phyloP scores from a whole-genome alignment of 2,888 invertebrate genomes.

The Uloborus plumipes region DNA sequence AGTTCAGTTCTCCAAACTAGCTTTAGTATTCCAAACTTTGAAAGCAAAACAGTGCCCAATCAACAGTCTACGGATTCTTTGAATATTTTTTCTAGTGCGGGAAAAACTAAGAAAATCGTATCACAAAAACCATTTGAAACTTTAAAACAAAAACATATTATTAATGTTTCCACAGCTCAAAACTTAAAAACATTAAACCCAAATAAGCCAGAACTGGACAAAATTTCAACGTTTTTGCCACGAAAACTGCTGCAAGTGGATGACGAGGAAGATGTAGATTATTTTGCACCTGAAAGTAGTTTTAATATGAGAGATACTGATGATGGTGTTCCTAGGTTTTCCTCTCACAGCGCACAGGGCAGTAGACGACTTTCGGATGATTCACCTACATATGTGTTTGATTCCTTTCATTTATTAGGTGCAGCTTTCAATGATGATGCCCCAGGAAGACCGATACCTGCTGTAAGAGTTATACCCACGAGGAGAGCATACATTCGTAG shows the following conservation, averaged over 20 bases:
- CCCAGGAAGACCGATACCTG: conserved; percentile 42
- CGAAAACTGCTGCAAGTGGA: conserved; percentile 40
- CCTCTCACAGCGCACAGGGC: conserved; percentile 16
- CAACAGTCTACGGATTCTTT: too few relatives aligned
- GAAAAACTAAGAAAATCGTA: too few relatives aligned
- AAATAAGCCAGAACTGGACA: too few relatives aligned
- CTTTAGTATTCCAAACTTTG: too few relatives aligned
- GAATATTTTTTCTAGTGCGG: too few relatives aligned
- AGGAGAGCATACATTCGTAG: conserved; percentile 52
- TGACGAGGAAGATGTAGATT: neutral
- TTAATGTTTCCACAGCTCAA: too few relatives aligned
- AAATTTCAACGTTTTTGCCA: too few relatives aligned
- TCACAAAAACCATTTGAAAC: too few relatives aligned
- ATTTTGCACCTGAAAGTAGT: neutral
- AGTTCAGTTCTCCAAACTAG: too few relatives aligned
- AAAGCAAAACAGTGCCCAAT: too few relatives aligned
- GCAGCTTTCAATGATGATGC: conserved; percentile 38
- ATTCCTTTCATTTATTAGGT: conserved; percentile 51
- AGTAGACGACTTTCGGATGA: neutral
- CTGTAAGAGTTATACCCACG: conserved; percentile 53
- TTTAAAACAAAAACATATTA: too few relatives aligned
- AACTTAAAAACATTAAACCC: too few relatives aligned
- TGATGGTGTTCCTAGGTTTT: neutral
- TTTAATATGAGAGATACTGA: neutral
- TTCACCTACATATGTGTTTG: conserved; percentile 10